Evolutionary conservation across 2,113 vertebrate genomes (phyloP).

Genomic region (Phycodurus eques): DNA sequence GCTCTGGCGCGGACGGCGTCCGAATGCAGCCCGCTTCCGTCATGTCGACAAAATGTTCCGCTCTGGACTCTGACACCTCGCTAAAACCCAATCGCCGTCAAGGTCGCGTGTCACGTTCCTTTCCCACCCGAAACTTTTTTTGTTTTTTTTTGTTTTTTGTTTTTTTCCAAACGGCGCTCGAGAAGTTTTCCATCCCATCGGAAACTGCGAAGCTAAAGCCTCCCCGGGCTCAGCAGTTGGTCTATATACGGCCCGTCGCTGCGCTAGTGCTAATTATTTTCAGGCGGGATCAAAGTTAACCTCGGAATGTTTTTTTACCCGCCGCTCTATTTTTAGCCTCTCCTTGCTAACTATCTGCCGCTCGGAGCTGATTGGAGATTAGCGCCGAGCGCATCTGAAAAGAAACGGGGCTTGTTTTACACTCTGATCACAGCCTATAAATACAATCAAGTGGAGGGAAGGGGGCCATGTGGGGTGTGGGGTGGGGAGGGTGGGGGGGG

Average conservation of each 20-base stretch:
- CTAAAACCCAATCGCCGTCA: conserved; percentile 14
- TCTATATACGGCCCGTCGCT: conserved; percentile 51
- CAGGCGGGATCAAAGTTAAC: conserved; percentile 66
- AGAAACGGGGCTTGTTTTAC: conserved; percentile 63
- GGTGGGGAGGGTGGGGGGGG: too few species aligned
- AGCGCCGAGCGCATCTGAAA: conserved; percentile 51
- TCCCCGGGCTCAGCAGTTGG: conserved; percentile 37
- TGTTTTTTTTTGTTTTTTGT: conserved; percentile 17
- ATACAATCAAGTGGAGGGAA: conserved; percentile 63
- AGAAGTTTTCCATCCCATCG: conserved; percentile 43
- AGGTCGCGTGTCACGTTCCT: conserved; percentile 30
- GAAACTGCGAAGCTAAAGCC: conserved; percentile 23
- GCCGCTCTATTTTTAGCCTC: conserved; percentile 61
- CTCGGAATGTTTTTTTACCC: conserved; percentile 62
- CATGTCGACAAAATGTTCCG: conserved; percentile 2
- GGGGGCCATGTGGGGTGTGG: too few species aligned
- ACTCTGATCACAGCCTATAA: conserved; percentile 75
- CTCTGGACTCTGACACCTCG: conserved; percentile 10
- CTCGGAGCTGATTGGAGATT: conserved; percentile 75
- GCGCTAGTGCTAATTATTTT: conserved; percentile 72
- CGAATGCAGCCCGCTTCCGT: not conserved
- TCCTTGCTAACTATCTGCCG: conserved; percentile 71
- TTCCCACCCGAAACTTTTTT: conserved; percentile 27
- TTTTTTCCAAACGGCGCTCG: conserved; percentile 43
- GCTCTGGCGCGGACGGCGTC: not conserved